Percentiles rank a stretch among this genome's conserved stretches.
phyloP scores from a whole-genome alignment of 2,113 vertebrate species.

The Vidua macroura region DNA sequence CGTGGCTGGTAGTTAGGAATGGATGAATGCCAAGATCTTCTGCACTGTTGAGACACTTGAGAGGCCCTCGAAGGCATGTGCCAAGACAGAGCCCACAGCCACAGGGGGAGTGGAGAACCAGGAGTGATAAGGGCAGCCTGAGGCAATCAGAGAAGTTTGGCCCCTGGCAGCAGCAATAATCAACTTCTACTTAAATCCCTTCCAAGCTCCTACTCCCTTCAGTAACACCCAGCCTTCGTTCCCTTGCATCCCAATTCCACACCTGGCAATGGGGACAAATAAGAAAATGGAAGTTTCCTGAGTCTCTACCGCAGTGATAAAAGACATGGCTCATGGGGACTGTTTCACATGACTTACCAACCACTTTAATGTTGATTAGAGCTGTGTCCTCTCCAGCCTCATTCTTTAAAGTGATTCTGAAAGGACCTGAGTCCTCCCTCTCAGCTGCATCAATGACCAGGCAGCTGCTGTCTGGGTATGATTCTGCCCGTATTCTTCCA shows the following conservation, averaged over 20 bases:
- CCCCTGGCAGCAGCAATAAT: not conserved
- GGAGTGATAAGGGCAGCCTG: not conserved
- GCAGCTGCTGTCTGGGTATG: slow-evolving; percentile 87
- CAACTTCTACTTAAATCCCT: not conserved
- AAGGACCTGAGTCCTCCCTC: slow-evolving; percentile 88
- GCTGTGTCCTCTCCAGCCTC: slow-evolving; percentile 93
- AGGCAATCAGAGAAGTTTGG: not conserved
- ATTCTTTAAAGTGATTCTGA: slow-evolving; percentile 92
- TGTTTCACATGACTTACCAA: slow-evolving; percentile 80
- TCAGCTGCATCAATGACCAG: slow-evolving; percentile 93
- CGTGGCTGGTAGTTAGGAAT: not conserved
- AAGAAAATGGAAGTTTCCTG: not conserved
- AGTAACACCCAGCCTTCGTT: not conserved
- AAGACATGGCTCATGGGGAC: not conserved
- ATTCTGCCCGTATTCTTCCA: slow-evolving; percentile 85
- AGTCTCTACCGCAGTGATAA: not conserved
- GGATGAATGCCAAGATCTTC: not conserved
- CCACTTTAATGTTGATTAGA: slow-evolving; percentile 91
- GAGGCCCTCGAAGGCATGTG: not conserved
- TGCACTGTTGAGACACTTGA: not conserved
- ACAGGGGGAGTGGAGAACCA: not conserved
- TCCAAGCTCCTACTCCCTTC: not conserved
- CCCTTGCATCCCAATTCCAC: not conserved
- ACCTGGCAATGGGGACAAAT: not conserved
- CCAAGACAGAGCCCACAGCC: not conserved